phyloP scores from a whole-genome alignment of 2,113 vertebrate species.

The Bubo bubo region DNA sequence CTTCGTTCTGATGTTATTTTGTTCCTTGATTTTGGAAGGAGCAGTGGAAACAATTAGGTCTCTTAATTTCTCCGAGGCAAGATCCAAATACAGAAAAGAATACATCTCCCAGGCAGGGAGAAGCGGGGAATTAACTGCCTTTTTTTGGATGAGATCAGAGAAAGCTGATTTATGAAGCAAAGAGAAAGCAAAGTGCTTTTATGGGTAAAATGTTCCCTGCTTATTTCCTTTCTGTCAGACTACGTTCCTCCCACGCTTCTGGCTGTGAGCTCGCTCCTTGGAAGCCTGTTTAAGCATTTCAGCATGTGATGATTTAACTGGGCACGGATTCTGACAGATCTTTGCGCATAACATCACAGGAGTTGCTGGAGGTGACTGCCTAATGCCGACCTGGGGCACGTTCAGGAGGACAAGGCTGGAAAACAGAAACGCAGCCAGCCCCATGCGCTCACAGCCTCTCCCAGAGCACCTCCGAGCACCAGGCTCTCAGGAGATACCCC shows the following conservation, averaged over 20 bases:
- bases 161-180: conserved; percentile 68
- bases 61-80: conserved; percentile 49
- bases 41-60: conserved; percentile 66
- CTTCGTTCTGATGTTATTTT: conserved; percentile 3
- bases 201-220: conserved; percentile 71
- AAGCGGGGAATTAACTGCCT: conserved; percentile 55
- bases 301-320: conserved; percentile 63
- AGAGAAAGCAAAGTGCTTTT: conserved; percentile 69
- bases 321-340: conserved; percentile 49
- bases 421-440: not conserved
- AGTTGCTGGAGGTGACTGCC: conserved; percentile 54
- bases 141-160: conserved; percentile 68
- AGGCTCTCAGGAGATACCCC: not conserved
- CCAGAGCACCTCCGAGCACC: not conserved
- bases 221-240: conserved; percentile 70
- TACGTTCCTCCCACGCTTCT: conserved; percentile 68
- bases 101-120: conserved; percentile 62
- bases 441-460: not conserved
- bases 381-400: not conserved
- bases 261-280: conserved; percentile 41
- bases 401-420: not conserved
- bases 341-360: conserved; percentile 50
- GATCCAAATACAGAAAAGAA: conserved; percentile 65
- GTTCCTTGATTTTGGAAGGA: conserved; percentile 52
- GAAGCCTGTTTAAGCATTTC: conserved; percentile 61